Percentiles rank a stretch among this genome's conserved stretches.
These are phyloP conservation scores for Cardiocondyla obscurior DNA, from an alignment of 1,140 invertebrate species.

Conservation along the genomic window DNA sequence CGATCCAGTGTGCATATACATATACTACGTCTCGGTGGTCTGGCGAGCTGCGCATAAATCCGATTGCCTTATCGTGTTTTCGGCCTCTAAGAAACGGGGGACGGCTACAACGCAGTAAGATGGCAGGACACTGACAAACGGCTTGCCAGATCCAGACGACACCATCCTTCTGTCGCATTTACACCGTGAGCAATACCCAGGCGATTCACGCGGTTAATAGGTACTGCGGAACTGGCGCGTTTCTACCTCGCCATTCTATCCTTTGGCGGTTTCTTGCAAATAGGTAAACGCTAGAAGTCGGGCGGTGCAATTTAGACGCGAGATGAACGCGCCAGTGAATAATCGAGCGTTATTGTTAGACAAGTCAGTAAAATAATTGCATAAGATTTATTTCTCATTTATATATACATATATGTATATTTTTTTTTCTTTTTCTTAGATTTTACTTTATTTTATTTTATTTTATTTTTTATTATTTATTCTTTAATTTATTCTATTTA, in stretches of 20 bases:
- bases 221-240: background rate
- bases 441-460: too few relatives aligned
- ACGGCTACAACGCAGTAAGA: slow-evolving; percentile 3
- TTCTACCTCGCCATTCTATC: slow-evolving; percentile 8
- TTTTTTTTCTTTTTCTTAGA: too few relatives aligned
- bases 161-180: slow-evolving; percentile 18
- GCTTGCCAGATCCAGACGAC: slow-evolving; percentile 64
- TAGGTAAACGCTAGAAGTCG: slow-evolving; percentile 14
- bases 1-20: slow-evolving; percentile 4
- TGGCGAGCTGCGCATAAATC: slow-evolving; percentile 61
- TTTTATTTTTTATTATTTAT: too few relatives aligned
- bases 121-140: slow-evolving; percentile 60
- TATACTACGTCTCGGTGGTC: background rate
- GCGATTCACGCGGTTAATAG: slow-evolving; percentile 43
- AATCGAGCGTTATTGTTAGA: background rate
- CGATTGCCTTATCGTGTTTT: slow-evolving; percentile 71
- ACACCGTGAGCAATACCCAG: slow-evolving; percentile 29
- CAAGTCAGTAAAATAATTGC: background rate
- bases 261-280: slow-evolving; percentile 19
- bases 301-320: slow-evolving; percentile 1
- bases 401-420: too few relatives aligned
- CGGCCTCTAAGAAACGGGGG: slow-evolving; percentile 55
- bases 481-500: too few relatives aligned
- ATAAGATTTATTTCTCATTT: background rate
- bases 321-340: background rate